Base-by-base conservation (phyloP, 2,888 invertebrate genomes). In the Euzophera pinguis region DNA sequence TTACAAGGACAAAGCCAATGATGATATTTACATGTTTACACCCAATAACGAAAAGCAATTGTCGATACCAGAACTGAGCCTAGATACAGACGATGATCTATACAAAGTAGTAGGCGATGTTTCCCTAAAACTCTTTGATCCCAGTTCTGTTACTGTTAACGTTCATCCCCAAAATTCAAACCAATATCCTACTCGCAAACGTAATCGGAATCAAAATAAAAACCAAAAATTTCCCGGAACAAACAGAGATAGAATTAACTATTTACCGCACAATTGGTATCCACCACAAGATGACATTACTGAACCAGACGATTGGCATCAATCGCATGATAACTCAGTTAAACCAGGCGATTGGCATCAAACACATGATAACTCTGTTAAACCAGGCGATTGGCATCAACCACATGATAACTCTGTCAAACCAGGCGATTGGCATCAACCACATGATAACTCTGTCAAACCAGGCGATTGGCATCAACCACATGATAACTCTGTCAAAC, bases 21-120 rank as follows among this genome's bases (percentile, higher is more conserved):
- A 65, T 7, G 45, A 67, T 38, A 52, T 81, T 3, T 63, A 68
- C 38, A 50, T 75, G 22, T 79, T 75, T 42, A 62, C 74, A 9
- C 87, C 87, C 1, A 72, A 64, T 43, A 34, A 17, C 9, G 58
- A 70, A 10, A 81, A 74, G 55, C 87, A 88, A 62, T 7, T 9
- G 0, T 17, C 60, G n/a, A 70, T 85, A 38, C 81, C 83, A 4
- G 78, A 86, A 52, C 52, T 84, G 9, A 55, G 66, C 0, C 61
- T 66, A 32, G 73, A 75, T 8, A 12, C 52, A 1, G 63, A 62
- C 1, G 83, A 82, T 49, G 41, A 52, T 22, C 27, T 75, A 0
- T 39, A 43, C 17, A 35, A 52, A 13, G 42, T 67, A 0, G 58
- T 49, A 10, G 13, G 54, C 0, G 62, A 65, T 49, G 59, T 53